Conservation (phyloP, 2,888 invertebrate species). For the Sinelater perroti region DNA sequence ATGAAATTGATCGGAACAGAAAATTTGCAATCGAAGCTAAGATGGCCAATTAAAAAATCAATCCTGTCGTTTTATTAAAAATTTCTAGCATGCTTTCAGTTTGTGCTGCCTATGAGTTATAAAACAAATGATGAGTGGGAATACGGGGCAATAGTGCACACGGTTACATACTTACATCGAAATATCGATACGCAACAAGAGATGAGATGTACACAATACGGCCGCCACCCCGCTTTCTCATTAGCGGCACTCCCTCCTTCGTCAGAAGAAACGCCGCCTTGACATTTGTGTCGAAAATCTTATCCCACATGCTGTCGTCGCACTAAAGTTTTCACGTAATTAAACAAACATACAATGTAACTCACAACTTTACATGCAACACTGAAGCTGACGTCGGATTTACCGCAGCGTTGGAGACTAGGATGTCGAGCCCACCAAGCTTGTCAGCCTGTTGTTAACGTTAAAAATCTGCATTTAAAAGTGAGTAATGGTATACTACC, state of each 20-base stretch:
- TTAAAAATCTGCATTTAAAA: not conserved
- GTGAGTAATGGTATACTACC: slow-evolving; percentile 60
- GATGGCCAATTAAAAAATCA: too few relatives aligned
- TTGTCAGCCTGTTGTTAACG: slow-evolving; percentile 69
- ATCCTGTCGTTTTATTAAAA: too few relatives aligned
- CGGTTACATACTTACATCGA: slow-evolving; percentile 19
- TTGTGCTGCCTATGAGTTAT: too few relatives aligned
- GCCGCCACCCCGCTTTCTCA: slow-evolving; percentile 81
- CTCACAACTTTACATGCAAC: slow-evolving; percentile 66
- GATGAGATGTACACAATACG: slow-evolving; percentile 90
- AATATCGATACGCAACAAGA: slow-evolving; percentile 79
- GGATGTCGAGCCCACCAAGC: slow-evolving; percentile 90
- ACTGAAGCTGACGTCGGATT: slow-evolving; percentile 83
- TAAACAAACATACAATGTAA: slow-evolving; percentile 63
- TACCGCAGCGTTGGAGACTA: slow-evolving; percentile 94
- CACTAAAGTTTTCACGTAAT: slow-evolving; percentile 63
- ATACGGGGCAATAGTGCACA: too few relatives aligned
- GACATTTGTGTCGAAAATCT: slow-evolving; percentile 95
- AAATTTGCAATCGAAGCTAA: too few relatives aligned
- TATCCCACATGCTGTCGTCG: slow-evolving; percentile 88
- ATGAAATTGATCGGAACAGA: too few relatives aligned
- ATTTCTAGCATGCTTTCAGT: too few relatives aligned
- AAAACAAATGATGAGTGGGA: too few relatives aligned
- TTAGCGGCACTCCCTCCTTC: slow-evolving; percentile 85
- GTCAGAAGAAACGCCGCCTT: slow-evolving; percentile 88